Evolutionary conservation across 2,797 vertebrate species (phyloP).

Genomic region (Thripadectes ignobilis): DNA sequence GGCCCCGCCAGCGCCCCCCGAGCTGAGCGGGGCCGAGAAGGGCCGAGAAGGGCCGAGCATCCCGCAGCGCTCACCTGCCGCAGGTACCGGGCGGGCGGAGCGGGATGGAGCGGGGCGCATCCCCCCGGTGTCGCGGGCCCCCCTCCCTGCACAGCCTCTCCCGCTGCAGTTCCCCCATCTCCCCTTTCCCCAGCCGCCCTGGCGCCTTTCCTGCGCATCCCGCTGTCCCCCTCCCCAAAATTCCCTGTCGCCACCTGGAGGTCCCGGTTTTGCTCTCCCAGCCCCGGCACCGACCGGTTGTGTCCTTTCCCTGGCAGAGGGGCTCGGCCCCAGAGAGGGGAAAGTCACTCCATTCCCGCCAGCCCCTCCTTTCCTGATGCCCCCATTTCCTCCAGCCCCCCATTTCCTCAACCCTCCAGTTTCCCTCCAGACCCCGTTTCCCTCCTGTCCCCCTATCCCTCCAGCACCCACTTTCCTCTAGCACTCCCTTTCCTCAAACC

Average conservation of each 20-base stretch:
- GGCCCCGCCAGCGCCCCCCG: background rate
- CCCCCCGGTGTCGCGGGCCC: background rate
- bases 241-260: background rate
- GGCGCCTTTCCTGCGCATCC: background rate
- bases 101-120: background rate
- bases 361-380: too few species aligned
- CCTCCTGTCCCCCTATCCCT: too few species aligned
- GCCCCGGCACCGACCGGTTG: background rate
- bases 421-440: background rate
- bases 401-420: too few species aligned
- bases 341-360: too few species aligned
- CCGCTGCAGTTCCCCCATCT: background rate
- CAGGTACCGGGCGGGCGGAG: background rate
- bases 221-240: background rate
- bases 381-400: background rate
- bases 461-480: too few species aligned
- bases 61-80: background rate
- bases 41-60: background rate
- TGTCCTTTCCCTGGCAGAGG: background rate
- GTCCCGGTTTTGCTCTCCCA: background rate
- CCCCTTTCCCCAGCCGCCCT: background rate
- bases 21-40: background rate
- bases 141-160: background rate
- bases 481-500: too few species aligned
- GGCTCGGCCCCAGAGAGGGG: background rate